Evolutionary conservation across 2,888 invertebrate species (phyloP), one percentile per base, ranked within the genome.

Genomic region (Phytoseiulus persimilis): DNA sequence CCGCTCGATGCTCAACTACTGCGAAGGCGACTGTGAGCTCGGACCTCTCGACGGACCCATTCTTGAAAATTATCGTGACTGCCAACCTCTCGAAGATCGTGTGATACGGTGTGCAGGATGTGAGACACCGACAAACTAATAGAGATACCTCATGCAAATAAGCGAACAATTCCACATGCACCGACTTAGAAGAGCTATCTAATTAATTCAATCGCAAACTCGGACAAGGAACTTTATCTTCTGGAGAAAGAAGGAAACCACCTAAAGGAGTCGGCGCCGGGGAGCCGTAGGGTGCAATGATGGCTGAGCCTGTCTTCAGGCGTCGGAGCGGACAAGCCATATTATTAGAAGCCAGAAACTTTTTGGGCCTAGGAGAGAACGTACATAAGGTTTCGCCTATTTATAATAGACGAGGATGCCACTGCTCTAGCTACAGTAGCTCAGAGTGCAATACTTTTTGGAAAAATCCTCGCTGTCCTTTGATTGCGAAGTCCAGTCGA

Each of bases 1-100:
- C 87, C 87, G 87, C 45, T 87, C 87, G 45, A n/a, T 87, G 87
- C 32, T 87, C 39, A 87, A 33, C 28, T 87, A 87, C 87, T n/a
- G n/a, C 33, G 87, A 87, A 33, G 32, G 45, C 45, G 87, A 87
- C 28, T 39, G 45, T 5, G 33, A 87, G n/a, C 32, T 87, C 32
- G 45, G 39, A 32, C 39, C 87, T 5, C 32, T 87, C 32, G 87
- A 87, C 32, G 87, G 87, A 32, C 32, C 87, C 39, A 9, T 87
- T 87, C 32, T n/a, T 18, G 45, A 87, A 32, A 87, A 87, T 18
- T 87, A 45, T 28, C 87, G 87, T 9, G 45, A 87, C 87, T 87
- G 87, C 32, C 87, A 87, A 87, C 87, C 87, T 9, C 33, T 87
- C 5, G 33, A 87, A 32, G 87, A 31, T 32, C 87, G 87, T 31